Conservation (phyloP, 1,140 invertebrate species). For the Cyclina sinensis region DNA sequence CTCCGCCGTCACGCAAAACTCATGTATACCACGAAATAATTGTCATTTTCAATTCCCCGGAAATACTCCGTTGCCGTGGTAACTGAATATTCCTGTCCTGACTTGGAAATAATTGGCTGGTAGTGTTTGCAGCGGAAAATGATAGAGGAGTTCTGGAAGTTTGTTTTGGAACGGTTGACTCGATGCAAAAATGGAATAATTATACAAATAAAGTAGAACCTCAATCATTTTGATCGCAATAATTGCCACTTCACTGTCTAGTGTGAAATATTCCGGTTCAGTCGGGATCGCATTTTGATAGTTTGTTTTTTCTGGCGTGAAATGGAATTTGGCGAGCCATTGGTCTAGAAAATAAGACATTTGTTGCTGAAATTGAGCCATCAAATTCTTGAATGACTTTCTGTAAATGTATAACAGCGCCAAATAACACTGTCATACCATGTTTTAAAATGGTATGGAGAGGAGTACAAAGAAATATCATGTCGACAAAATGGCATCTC, state of each 20-base stretch:
- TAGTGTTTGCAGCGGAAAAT: slow-evolving; percentile 21
- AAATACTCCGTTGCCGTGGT: slow-evolving; percentile 55
- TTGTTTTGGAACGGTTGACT: slow-evolving; percentile 58
- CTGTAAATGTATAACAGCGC: background rate
- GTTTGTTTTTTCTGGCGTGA: slow-evolving; percentile 56
- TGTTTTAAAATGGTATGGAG: no score
- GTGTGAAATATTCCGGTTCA: slow-evolving; percentile 7
- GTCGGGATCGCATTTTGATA: slow-evolving; percentile 46
- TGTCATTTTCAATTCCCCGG: slow-evolving; percentile 68
- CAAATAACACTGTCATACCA: no score
- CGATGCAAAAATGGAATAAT: slow-evolving; percentile 56
- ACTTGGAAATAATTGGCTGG: slow-evolving; percentile 64
- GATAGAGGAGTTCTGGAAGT: slow-evolving; percentile 36
- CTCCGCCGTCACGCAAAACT: slow-evolving; percentile 58
- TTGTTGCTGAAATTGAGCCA: slow-evolving; percentile 42
- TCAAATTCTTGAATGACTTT: background rate
- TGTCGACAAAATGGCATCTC: no score
- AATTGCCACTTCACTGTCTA: slow-evolving; percentile 3
- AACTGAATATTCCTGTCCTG: slow-evolving; percentile 63
- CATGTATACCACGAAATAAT: slow-evolving; percentile 60
- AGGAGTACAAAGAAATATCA: no score
- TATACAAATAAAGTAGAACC: slow-evolving; percentile 56
- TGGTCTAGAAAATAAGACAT: slow-evolving; percentile 54
- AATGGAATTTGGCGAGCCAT: slow-evolving; percentile 50
- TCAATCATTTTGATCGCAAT: slow-evolving; percentile 53